Percentiles rank a stretch among this genome's conserved stretches.
phyloP scores from a whole-genome alignment of 2,888 invertebrate genomes.

The Villa cingulata region DNA sequence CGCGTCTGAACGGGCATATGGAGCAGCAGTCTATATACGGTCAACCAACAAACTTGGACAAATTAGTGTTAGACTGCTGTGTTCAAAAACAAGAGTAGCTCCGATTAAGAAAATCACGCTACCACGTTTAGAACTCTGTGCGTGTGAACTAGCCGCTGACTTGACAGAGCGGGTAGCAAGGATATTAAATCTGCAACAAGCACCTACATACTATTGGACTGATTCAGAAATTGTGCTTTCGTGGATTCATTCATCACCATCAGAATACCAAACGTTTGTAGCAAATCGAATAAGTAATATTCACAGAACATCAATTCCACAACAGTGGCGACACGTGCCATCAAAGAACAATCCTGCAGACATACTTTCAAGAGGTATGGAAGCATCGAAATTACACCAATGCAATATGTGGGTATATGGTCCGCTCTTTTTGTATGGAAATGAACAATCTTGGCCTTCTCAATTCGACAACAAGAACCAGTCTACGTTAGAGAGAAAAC shows the following conservation, averaged over 20 bases:
- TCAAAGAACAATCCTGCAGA: no score
- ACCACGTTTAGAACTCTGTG: background rate
- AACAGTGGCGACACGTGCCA: background rate
- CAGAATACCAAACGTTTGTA: conserved; percentile 14
- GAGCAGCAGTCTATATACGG: no score
- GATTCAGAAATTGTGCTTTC: no score
- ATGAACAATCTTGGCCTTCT: background rate
- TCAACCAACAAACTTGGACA: background rate
- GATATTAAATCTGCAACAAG: background rate
- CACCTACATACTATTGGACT: conserved; percentile 11
- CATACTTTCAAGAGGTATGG: background rate
- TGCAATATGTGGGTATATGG: background rate
- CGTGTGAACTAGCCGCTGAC: conserved; percentile 5
- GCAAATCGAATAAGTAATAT: conserved; percentile 22
- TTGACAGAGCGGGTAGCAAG: background rate
- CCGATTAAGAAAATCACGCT: background rate
- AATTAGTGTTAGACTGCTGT: no score
- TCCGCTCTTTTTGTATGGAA: background rate
- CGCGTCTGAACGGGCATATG: conserved; percentile 15
- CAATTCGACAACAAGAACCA: no score
- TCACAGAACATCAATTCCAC: conserved; percentile 8
- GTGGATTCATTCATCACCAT: conserved; percentile 11
- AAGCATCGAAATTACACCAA: background rate
- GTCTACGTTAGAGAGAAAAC: no score
- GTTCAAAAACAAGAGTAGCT: no score